Conservation (phyloP, 2,797 vertebrate species). For the Liasis olivaceus region DNA sequence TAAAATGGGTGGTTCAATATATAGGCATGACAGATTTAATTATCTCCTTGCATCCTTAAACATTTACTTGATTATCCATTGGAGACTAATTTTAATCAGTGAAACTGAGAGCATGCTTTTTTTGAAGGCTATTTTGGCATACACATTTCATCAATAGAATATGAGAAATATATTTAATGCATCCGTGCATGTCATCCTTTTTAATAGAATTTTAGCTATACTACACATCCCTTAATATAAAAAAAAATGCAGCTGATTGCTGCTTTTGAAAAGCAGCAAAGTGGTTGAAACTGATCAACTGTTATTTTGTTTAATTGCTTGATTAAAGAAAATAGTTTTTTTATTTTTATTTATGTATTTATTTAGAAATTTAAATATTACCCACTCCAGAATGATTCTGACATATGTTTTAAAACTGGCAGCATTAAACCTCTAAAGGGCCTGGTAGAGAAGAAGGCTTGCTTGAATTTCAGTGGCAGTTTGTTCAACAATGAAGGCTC, state of each 20-base stretch:
- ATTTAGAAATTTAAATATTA: neutral
- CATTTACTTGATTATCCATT: conserved; percentile 3
- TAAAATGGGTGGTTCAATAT: neutral
- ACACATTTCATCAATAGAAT: neutral
- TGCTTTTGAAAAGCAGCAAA: neutral
- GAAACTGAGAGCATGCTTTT: neutral
- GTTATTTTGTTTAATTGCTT: neutral
- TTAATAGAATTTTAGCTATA: neutral
- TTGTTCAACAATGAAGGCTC: neutral
- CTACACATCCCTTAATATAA: neutral
- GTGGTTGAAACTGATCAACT: neutral
- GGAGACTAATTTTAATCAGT: conserved; percentile 11
- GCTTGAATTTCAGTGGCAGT: neutral
- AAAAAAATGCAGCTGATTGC: neutral
- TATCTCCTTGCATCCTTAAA: neutral
- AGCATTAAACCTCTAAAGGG: neutral
- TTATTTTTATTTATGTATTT: neutral
- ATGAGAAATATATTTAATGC: neutral
- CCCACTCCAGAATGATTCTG: neutral
- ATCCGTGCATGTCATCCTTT: neutral
- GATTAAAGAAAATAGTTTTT: neutral
- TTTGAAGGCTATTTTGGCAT: neutral
- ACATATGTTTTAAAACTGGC: neutral
- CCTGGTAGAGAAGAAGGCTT: neutral
- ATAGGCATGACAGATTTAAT: neutral